phyloP scores from a whole-genome alignment of 1,140 invertebrate species.

The Leptinotarsa texana region DNA sequence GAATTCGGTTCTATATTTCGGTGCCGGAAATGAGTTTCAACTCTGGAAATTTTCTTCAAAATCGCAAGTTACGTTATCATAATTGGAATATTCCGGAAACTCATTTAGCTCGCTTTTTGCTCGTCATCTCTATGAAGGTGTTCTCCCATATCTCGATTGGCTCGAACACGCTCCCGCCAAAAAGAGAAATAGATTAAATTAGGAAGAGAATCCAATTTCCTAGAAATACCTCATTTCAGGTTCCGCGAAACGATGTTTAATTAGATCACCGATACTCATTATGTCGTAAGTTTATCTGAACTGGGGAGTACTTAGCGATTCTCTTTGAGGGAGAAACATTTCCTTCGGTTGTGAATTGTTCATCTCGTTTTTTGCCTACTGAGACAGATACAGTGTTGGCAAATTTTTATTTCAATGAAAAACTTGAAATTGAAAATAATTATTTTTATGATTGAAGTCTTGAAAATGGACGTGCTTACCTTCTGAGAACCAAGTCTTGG shows the following conservation, averaged over 20 bases:
- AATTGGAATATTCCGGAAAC: neutral
- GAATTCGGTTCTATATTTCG: neutral
- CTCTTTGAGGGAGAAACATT: too few relatives aligned
- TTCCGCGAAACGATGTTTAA: neutral
- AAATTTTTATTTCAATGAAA: too few relatives aligned
- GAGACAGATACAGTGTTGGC: too few relatives aligned
- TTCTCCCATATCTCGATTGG: neutral
- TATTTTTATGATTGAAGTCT: too few relatives aligned
- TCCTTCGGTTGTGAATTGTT: too few relatives aligned
- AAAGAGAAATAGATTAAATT: too few relatives aligned
- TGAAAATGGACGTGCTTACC: too few relatives aligned
- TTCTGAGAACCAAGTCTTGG: too few relatives aligned
- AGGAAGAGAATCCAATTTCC: constrained; percentile 8
- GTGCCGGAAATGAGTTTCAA: neutral
- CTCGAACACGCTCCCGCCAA: too few relatives aligned
- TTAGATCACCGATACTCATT: constrained; percentile 1
- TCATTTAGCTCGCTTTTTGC: neutral
- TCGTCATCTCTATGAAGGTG: neutral
- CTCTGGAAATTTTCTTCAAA: neutral
- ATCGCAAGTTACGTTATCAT: neutral
- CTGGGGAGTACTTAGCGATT: neutral
- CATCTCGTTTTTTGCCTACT: too few relatives aligned
- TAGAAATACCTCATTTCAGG: neutral
- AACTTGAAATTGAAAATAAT: too few relatives aligned
- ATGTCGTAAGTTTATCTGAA: neutral